A percentile compares a stretch with the other conserved stretches of the same genome.
Conservation (phyloP, 2,797 vertebrate genomes). For the Australoheros facetus region DNA sequence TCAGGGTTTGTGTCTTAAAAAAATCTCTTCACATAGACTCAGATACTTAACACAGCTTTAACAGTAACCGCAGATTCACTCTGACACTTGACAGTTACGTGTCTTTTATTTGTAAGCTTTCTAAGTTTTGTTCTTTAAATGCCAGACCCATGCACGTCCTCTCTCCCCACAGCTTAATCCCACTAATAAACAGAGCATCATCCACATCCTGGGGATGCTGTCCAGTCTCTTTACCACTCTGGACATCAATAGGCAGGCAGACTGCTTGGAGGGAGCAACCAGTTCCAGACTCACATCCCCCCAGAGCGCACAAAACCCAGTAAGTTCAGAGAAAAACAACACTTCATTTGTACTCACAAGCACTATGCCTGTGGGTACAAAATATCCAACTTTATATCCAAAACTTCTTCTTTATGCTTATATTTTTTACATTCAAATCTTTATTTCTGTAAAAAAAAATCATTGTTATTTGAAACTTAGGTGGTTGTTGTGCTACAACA, state of each 20-base stretch:
- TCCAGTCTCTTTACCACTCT: slow-evolving; percentile 96
- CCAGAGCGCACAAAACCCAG: slow-evolving; percentile 87
- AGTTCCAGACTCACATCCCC: slow-evolving; percentile 79
- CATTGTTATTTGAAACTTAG: slow-evolving; percentile 64
- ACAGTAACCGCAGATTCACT: accelerated
- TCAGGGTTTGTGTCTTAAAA: neutral
- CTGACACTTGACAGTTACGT: neutral
- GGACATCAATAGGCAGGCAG: slow-evolving; percentile 89
- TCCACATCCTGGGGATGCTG: slow-evolving; percentile 93
- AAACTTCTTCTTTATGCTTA: neutral
- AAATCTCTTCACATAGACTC: neutral
- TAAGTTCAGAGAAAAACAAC: slow-evolving; percentile 67
- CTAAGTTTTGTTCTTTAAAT: neutral
- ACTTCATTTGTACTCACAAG: too few species aligned
- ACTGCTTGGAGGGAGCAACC: slow-evolving; percentile 82
- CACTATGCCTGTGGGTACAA: neutral
- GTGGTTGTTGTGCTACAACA: slow-evolving; percentile 96
- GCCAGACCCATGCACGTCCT: slow-evolving; percentile 7
- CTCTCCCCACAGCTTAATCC: slow-evolving; percentile 84
- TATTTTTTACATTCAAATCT: neutral
- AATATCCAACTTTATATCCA: neutral
- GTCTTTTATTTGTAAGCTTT: neutral
- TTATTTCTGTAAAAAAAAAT: neutral
- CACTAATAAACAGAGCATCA: slow-evolving; percentile 88
- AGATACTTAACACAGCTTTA: accelerated